phyloP scores from a whole-genome alignment of 2,888 invertebrate genomes.

The Steinernema carpocapsae region DNA sequence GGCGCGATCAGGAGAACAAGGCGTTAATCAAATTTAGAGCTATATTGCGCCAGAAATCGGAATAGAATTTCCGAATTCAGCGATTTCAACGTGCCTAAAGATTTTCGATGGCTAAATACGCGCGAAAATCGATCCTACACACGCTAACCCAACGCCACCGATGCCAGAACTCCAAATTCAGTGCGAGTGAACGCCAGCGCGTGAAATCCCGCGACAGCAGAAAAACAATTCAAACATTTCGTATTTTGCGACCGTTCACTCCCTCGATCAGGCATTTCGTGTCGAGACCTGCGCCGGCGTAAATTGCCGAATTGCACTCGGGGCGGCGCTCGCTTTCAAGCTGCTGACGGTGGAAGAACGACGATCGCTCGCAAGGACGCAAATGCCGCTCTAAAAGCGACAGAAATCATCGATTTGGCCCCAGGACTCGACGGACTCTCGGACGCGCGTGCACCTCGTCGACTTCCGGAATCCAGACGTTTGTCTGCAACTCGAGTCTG shows the following conservation, averaged over 20 bases:
- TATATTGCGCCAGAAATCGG: too few relatives aligned
- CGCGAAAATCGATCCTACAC: too few relatives aligned
- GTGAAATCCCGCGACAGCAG: background rate
- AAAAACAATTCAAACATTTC: background rate
- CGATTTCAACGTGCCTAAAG: background rate
- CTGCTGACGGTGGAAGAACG: background rate
- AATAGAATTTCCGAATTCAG: background rate
- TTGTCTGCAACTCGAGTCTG: background rate
- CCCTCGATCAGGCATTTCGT: background rate
- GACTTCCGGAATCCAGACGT: constrained; percentile 6
- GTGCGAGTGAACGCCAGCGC: background rate
- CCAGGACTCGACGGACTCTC: constrained; percentile 15
- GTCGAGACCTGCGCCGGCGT: background rate
- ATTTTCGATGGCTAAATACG: too few relatives aligned
- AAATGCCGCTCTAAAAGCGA: constrained; percentile 21
- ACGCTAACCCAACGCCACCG: too few relatives aligned
- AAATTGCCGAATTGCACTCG: background rate
- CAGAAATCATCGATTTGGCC: constrained; percentile 34
- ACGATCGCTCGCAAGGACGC: background rate
- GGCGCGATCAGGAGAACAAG: background rate
- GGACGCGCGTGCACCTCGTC: constrained; percentile 22
- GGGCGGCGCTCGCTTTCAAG: constrained; percentile 1
- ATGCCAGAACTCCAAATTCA: background rate
- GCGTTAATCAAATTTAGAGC: too few relatives aligned
- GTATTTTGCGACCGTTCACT: background rate